Conservation (phyloP, 2,113 vertebrate species). For the Cranoglanis bouderius region DNA sequence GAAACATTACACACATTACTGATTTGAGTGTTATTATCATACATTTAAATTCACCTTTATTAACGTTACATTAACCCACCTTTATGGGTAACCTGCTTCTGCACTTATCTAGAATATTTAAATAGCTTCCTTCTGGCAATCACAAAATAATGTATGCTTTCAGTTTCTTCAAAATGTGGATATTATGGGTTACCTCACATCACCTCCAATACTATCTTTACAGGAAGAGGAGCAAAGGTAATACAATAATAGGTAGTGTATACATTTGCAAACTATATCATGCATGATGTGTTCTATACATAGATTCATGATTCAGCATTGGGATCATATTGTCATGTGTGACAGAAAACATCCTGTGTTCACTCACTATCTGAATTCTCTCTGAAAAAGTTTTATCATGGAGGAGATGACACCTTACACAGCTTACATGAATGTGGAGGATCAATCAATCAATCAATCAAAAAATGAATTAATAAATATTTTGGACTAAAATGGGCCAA, state of each 20-base stretch:
- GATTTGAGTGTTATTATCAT: background rate
- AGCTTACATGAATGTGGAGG: background rate
- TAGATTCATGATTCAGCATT: background rate
- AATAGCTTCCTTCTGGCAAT: too few relatives aligned
- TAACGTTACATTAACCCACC: too few relatives aligned
- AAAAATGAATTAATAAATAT: background rate
- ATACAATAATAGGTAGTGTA: background rate
- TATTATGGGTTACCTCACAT: background rate
- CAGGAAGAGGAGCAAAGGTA: background rate
- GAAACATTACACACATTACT: too few relatives aligned
- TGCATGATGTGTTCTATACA: background rate
- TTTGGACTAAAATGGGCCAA: background rate
- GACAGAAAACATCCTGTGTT: background rate
- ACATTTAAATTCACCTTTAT: background rate
- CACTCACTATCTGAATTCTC: background rate
- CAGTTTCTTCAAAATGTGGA: background rate
- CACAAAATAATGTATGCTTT: too few relatives aligned
- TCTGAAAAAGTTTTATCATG: background rate
- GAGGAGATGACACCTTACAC: background rate
- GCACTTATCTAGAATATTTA: background rate
- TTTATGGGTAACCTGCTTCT: background rate
- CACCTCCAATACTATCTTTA: background rate
- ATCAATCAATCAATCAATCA: background rate
- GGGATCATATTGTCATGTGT: background rate
- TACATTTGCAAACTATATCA: background rate